Evolutionary conservation across 2,113 vertebrate species (phyloP).

Genomic region (Nipponia nippon): DNA sequence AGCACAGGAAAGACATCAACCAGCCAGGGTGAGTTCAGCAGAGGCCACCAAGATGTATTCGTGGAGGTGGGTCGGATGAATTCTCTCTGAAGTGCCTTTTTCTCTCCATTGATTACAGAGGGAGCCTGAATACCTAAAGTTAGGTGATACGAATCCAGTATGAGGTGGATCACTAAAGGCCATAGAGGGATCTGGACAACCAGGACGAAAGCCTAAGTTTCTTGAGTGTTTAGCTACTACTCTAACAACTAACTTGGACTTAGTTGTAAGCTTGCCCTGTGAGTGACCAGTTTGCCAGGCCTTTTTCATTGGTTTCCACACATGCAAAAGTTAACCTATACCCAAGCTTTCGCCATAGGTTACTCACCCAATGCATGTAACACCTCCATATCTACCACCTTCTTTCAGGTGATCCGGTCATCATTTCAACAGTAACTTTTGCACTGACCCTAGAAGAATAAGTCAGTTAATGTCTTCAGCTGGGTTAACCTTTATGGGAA

Average conservation of each 20-base stretch:
- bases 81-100: background rate
- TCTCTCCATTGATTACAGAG: background rate
- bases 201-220: background rate
- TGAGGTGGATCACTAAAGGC: background rate
- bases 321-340: background rate
- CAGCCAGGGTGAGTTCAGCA: background rate
- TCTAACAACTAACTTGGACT: background rate
- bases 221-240: background rate
- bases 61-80: background rate
- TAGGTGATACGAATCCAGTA: fast-evolving
- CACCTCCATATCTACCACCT: background rate
- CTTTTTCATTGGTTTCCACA: background rate
- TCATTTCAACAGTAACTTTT: background rate
- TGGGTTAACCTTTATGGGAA: background rate
- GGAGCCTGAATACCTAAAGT: background rate
- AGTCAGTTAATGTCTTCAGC: background rate
- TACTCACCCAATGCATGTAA: background rate
- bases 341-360: background rate
- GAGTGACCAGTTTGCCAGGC: background rate
- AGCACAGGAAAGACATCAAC: background rate
- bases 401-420: background rate
- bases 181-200: background rate
- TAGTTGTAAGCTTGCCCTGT: background rate
- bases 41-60: background rate
- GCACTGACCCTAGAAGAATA: background rate